Evolutionary conservation across 53 echinoderm and acorn worm genomes (phyloP).

Genomic region (Arbacia lixula): DNA sequence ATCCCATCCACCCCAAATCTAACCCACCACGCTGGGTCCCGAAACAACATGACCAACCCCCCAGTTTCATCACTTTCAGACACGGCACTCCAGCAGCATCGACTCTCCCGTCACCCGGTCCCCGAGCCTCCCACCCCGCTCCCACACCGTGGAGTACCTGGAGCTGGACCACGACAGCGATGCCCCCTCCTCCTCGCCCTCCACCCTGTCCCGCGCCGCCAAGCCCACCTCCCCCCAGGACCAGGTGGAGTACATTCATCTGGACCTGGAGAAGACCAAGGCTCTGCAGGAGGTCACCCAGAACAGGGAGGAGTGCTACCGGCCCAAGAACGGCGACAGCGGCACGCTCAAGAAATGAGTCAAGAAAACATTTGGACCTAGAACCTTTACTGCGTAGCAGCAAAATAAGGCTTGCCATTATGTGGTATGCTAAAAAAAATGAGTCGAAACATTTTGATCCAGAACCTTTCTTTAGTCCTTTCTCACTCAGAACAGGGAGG

Average conservation of each 20-base stretch:
- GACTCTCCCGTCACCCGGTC: constrained; percentile 33
- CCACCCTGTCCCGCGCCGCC: constrained; percentile 68
- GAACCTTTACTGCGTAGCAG: too few relatives aligned
- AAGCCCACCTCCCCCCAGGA: constrained; percentile 67
- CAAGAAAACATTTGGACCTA: too few relatives aligned
- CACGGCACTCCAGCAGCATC: constrained; percentile 47
- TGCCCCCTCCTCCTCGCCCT: constrained; percentile 40
- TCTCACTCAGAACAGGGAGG: too few relatives aligned
- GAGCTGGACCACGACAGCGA: constrained; percentile 80
- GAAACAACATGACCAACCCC: constrained; percentile 32
- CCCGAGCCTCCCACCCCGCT: constrained; percentile 35
- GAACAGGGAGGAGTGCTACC: constrained; percentile 71
- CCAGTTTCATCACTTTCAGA: constrained; percentile 58
- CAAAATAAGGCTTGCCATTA: too few relatives aligned
- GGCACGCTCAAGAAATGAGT: constrained; percentile 48
- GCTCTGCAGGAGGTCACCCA: constrained; percentile 75
- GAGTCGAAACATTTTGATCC: too few relatives aligned
- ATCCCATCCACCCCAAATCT: neutral
- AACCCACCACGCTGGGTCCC: constrained; percentile 10
- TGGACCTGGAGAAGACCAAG: constrained; percentile 85
- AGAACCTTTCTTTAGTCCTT: too few relatives aligned
- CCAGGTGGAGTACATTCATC: constrained; percentile 83
- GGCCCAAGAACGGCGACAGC: constrained; percentile 30
- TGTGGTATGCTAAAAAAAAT: too few relatives aligned
- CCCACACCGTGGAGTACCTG: constrained; percentile 78